phyloP scores from a whole-genome alignment of 2,888 invertebrate genomes.

The Lamellibrachia columna region DNA sequence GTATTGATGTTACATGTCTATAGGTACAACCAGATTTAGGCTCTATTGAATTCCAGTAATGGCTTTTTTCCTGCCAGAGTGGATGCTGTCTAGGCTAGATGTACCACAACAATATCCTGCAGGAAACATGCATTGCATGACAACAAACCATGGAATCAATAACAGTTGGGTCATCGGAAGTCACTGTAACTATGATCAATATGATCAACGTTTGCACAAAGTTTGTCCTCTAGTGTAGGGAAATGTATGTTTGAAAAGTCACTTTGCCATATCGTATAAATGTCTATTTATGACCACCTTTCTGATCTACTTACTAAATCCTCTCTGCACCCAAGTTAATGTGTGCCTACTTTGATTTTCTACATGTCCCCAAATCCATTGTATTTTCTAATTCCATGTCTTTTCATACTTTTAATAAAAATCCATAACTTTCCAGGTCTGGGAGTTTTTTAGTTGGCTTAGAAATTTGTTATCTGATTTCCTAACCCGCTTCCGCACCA shows the following conservation, averaged over 20 bases:
- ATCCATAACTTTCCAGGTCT: too few species aligned
- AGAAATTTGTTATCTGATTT: background rate
- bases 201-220: too few species aligned
- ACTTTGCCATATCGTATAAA: background rate
- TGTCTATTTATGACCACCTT: background rate
- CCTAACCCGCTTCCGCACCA: background rate
- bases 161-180: background rate
- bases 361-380: too few species aligned
- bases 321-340: too few species aligned
- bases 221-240: background rate
- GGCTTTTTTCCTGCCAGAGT: background rate
- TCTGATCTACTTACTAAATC: too few species aligned
- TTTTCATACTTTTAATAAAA: too few species aligned
- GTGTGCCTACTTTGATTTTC: too few species aligned
- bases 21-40: background rate
- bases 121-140: background rate
- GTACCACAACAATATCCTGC: background rate
- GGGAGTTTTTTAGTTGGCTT: background rate
- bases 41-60: background rate
- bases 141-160: background rate
- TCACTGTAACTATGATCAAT: background rate
- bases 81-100: too few species aligned
- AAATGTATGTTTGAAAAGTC: background rate
- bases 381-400: too few species aligned
- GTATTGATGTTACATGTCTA: background rate